Evolutionary conservation across 2,113 vertebrate species (phyloP).

Genomic region (Cariama cristata): DNA sequence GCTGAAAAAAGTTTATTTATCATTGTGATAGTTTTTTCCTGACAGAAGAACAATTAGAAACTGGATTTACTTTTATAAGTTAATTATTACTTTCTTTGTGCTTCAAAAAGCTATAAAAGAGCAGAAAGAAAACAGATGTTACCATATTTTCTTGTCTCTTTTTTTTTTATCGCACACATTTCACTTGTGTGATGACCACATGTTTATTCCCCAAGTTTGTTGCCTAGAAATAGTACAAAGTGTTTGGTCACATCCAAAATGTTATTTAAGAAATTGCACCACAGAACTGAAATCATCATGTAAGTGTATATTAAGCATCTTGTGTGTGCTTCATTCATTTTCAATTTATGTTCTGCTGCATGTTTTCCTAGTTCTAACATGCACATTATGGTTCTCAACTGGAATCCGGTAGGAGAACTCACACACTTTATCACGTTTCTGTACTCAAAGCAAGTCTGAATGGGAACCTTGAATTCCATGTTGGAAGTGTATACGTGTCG

Average conservation of each 20-base stretch:
- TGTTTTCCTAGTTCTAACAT: background rate
- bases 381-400: background rate
- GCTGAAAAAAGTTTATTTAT: background rate
- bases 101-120: background rate
- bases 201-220: background rate
- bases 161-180: background rate
- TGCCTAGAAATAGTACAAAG: background rate
- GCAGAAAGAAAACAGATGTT: background rate
- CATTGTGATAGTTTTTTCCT: background rate
- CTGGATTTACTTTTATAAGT: background rate
- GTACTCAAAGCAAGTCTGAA: rapidly evolving
- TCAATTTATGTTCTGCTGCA: background rate
- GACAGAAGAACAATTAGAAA: background rate
- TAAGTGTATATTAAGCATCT: background rate
- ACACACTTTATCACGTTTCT: rapidly evolving
- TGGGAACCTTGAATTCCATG: background rate
- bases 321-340: background rate
- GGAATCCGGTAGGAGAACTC: background rate
- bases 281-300: background rate
- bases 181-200: background rate
- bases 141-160: background rate
- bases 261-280: background rate
- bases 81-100: background rate
- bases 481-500: rapidly evolving
- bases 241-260: background rate